Evolutionary conservation across 92 coral and sea anemone genomes (phyloP).

Genomic region (Umimayanthus chanpuru): DNA sequence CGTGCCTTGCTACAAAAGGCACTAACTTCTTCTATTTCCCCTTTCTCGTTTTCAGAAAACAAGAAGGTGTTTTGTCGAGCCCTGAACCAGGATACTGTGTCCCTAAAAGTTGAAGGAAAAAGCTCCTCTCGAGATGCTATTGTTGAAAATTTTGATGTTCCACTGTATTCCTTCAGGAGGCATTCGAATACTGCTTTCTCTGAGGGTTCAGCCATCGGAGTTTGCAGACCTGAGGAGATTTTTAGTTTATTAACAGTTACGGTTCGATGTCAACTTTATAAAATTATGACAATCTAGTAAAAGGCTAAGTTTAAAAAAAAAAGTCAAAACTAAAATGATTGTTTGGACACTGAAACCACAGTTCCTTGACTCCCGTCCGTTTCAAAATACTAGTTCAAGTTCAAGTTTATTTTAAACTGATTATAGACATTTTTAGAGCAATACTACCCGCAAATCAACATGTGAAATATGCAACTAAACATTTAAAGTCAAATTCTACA

Average conservation of each 20-base stretch:
- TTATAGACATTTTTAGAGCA: too few species aligned
- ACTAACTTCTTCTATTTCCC: constrained; percentile 67
- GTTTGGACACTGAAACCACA: too few species aligned
- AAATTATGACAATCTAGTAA: too few species aligned
- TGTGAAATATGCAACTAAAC: too few species aligned
- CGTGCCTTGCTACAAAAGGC: constrained; percentile 54
- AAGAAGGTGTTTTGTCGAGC: constrained; percentile 53
- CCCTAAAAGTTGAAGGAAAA: constrained; percentile 52
- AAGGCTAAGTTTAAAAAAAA: too few species aligned
- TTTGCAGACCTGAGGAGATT: background rate
- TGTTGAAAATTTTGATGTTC: constrained; percentile 56
- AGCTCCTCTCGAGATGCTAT: constrained; percentile 56
- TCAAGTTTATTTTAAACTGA: too few species aligned
- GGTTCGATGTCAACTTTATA: too few species aligned
- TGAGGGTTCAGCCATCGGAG: background rate
- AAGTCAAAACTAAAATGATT: too few species aligned
- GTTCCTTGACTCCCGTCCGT: too few species aligned
- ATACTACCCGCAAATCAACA: too few species aligned
- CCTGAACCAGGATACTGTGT: constrained; percentile 68
- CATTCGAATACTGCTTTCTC: constrained; percentile 57
- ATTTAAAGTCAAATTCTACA: too few species aligned
- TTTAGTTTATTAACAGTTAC: background rate
- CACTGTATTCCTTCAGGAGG: constrained; percentile 54
- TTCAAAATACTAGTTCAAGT: too few species aligned
- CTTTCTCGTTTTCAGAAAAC: constrained; percentile 51